Conservation (phyloP, 2,797 vertebrate species). For the Sebastes vulpes region DNA sequence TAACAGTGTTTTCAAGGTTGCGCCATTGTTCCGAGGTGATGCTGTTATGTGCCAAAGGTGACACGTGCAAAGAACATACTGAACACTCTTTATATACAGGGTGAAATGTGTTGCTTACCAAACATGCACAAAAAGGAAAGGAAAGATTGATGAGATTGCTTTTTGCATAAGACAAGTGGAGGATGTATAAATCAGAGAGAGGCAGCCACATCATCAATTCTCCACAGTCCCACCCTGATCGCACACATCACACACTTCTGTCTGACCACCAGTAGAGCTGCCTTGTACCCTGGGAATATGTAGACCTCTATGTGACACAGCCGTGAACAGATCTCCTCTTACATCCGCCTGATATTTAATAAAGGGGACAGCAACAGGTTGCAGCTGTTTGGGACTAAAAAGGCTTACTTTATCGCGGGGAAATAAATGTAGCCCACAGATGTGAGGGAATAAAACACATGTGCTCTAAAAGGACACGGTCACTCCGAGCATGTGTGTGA, state of each 20-base stretch:
- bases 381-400: conserved; percentile 21
- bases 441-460: conserved; percentile 44
- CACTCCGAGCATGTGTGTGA: conserved; percentile 28
- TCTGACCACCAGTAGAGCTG: conserved; percentile 13
- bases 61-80: not conserved
- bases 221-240: conserved; percentile 66
- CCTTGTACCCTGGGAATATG: conserved; percentile 10
- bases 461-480: not conserved
- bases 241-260: conserved; percentile 37
- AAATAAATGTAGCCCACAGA: conserved; percentile 31
- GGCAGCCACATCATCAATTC: conserved; percentile 60
- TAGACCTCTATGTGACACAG: conserved; percentile 7
- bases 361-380: conserved; percentile 13
- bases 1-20: conserved; percentile 1
- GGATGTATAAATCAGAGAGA: conserved; percentile 46
- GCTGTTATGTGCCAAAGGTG: not conserved
- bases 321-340: not conserved
- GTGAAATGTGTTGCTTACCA: not conserved
- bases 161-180: not conserved
- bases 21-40: not conserved
- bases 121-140: not conserved
- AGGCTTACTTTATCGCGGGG: not conserved
- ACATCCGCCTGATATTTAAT: not conserved
- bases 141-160: conserved; percentile 1
- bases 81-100: not conserved